phyloP scores from a whole-genome alignment of 2,113 vertebrate genomes.

The Onychorhynchus coronatus region DNA sequence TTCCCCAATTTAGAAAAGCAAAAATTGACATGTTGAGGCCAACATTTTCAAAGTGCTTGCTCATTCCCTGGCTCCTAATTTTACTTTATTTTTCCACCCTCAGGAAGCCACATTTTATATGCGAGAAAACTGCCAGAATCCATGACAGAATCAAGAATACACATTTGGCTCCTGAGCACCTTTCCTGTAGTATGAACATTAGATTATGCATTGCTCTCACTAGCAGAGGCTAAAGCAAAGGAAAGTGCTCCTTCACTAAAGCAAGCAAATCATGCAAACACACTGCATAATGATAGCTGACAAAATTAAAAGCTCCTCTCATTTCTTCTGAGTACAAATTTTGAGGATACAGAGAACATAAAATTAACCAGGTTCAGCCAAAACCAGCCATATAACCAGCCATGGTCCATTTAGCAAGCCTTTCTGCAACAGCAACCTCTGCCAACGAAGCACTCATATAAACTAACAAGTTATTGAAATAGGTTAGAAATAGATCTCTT shows the following conservation, averaged over 20 bases:
- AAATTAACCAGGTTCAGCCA: background rate
- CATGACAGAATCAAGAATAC: background rate
- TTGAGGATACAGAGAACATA: background rate
- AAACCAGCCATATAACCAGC: background rate
- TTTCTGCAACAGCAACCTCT: background rate
- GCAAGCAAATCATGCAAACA: background rate
- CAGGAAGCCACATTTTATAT: background rate
- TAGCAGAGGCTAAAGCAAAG: background rate
- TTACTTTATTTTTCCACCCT: background rate
- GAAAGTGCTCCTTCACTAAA: background rate
- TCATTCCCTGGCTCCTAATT: background rate
- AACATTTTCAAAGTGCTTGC: background rate
- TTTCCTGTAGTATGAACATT: background rate
- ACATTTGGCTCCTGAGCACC: background rate
- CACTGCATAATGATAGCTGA: background rate
- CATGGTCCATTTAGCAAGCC: background rate
- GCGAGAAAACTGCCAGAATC: background rate
- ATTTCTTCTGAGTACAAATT: background rate
- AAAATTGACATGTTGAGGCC: background rate
- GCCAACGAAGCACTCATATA: background rate
- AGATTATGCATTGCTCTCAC: background rate
- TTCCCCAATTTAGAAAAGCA: background rate
- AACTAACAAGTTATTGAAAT: background rate
- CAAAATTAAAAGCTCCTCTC: background rate
- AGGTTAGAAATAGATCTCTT: background rate